Conservation (phyloP, 2,797 vertebrate species). For the Acrocephalus scirpaceus region DNA sequence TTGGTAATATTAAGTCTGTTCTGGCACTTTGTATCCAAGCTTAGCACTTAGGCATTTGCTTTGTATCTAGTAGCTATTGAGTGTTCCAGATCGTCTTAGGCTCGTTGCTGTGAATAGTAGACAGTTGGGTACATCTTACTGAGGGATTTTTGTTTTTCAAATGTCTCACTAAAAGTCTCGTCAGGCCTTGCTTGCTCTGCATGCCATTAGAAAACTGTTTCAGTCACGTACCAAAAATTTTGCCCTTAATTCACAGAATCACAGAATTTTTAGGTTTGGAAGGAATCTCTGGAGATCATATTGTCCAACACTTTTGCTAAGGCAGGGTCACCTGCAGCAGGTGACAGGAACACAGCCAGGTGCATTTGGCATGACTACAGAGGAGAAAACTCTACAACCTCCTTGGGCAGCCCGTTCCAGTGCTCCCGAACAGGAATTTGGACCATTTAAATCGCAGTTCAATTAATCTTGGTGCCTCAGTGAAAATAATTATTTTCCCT, state of each 20-base stretch:
- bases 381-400: background rate
- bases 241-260: background rate
- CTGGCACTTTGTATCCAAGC: background rate
- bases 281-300: background rate
- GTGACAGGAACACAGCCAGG: background rate
- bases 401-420: background rate
- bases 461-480: background rate
- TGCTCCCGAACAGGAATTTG: background rate
- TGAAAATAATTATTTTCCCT: background rate
- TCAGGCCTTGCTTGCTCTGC: background rate
- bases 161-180: background rate
- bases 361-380: background rate
- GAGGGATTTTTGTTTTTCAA: background rate
- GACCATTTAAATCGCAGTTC: background rate
- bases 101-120: fast-evolving
- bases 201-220: background rate
- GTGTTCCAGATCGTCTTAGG: background rate
- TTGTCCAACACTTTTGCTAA: background rate
- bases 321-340: background rate
- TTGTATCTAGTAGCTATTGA: background rate
- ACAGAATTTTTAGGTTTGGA: background rate
- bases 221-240: background rate
- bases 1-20: background rate
- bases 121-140: background rate
- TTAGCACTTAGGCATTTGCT: background rate